Conservation (phyloP, 2,888 invertebrate genomes). For the Rhabditoides inermis region DNA sequence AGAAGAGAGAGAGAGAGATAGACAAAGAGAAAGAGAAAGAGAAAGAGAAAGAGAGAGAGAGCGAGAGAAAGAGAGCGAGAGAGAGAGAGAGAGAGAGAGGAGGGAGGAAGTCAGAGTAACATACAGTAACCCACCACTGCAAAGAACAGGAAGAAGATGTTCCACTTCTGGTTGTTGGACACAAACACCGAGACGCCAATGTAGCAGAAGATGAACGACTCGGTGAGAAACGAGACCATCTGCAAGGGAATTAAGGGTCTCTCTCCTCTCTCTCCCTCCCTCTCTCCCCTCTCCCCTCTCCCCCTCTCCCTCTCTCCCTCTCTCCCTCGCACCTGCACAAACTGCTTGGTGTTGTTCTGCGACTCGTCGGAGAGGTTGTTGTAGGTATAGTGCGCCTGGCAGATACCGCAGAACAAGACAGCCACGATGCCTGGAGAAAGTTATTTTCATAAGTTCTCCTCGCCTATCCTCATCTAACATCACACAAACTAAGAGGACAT, state of each 20-base stretch:
- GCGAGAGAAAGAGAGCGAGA: too few relatives aligned
- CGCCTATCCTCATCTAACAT: too few relatives aligned
- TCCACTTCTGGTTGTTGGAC: constrained; percentile 64
- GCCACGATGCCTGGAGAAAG: constrained; percentile 70
- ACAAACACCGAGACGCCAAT: constrained; percentile 93
- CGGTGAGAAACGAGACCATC: constrained; percentile 85
- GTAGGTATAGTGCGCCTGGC: constrained; percentile 97
- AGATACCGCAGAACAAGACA: constrained; percentile 93
- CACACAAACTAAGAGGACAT: too few relatives aligned
- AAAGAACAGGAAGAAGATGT: constrained; percentile 79
- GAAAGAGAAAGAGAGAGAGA: too few relatives aligned
- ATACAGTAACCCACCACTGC: constrained; percentile 87
- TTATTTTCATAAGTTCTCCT: neutral
- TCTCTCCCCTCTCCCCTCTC: too few relatives aligned
- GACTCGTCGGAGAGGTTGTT: constrained; percentile 85
- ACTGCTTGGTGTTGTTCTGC: constrained; percentile 75
- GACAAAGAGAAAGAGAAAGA: neutral
- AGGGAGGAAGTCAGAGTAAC: too few relatives aligned
- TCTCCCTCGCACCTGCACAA: constrained; percentile 51
- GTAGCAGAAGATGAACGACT: constrained; percentile 95
- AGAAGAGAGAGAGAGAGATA: neutral
- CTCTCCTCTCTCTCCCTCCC: too few relatives aligned
- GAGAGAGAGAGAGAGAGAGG: too few relatives aligned
- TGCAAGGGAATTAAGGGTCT: constrained; percentile 65
- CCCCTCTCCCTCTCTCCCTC: too few relatives aligned